Evolutionary conservation across 2,113 vertebrate species (phyloP).

Genomic region (Danionella cerebrum): DNA sequence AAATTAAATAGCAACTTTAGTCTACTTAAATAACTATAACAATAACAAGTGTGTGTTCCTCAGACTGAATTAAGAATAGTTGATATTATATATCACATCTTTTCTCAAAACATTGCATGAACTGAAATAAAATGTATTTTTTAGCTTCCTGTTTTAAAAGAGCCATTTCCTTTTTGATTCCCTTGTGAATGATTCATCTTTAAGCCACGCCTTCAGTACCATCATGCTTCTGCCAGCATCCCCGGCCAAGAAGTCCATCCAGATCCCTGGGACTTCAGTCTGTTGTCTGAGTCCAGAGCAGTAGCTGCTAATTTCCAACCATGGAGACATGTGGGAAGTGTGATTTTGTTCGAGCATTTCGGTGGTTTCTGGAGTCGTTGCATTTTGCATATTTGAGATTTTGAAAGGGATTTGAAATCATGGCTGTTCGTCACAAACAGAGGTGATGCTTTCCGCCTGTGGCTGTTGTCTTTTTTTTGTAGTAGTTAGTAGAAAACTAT

Average conservation of each 20-base stretch:
- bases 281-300: constrained; percentile 30
- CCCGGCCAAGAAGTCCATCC: constrained; percentile 44
- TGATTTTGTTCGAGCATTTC: background rate
- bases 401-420: constrained; percentile 27
- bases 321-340: background rate
- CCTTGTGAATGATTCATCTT: background rate
- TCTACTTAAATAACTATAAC: too few species aligned
- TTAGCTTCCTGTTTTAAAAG: too few species aligned
- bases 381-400: constrained; percentile 21
- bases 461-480: background rate
- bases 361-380: constrained; percentile 17
- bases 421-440: constrained; percentile 46
- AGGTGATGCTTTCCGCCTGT: constrained; percentile 46
- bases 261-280: constrained; percentile 48
- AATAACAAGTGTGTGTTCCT: too few species aligned
- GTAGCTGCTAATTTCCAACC: background rate
- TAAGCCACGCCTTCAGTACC: background rate
- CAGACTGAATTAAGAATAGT: too few species aligned
- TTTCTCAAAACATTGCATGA: too few species aligned
- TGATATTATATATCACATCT: too few species aligned
- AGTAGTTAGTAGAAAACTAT: too few species aligned
- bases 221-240: constrained; percentile 31
- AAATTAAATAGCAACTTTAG: too few species aligned
- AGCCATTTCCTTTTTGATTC: background rate
- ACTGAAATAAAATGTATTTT: too few species aligned